Percentiles rank a stretch among this genome's conserved stretches.
Evolutionary conservation across 1,140 invertebrate species (phyloP).

Genomic region (Diorhabda carinulata): DNA sequence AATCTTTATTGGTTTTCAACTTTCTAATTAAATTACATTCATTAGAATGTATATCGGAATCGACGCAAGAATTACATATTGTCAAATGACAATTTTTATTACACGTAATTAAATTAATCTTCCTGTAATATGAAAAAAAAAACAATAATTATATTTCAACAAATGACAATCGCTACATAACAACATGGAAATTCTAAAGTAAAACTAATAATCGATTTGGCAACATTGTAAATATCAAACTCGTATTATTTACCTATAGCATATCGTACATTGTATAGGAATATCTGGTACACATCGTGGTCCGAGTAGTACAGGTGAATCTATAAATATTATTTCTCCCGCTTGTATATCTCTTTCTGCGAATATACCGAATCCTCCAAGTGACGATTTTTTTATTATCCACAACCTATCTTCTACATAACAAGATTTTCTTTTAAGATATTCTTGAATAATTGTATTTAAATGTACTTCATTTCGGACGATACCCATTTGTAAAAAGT

Average conservation of each 20-base stretch:
- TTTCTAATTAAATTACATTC: conserved; percentile 59
- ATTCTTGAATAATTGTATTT: conserved; percentile 24
- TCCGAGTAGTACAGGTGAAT: conserved; percentile 62
- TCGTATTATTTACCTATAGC: neutral
- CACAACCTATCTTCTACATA: conserved; percentile 24
- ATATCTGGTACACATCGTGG: conserved; percentile 52
- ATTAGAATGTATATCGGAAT: conserved; percentile 50
- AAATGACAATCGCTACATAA: too few relatives aligned
- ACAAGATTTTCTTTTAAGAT: conserved; percentile 25
- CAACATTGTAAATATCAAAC: too few relatives aligned
- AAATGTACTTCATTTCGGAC: neutral
- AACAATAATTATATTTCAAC: too few relatives aligned
- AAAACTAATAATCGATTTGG: too few relatives aligned
- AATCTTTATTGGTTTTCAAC: conserved; percentile 50
- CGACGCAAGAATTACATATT: conserved; percentile 59
- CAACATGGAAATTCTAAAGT: too few relatives aligned
- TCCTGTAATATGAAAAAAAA: conserved; percentile 41
- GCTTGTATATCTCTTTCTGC: conserved; percentile 58
- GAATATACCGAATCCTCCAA: conserved; percentile 60
- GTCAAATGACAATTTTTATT: conserved; percentile 56
- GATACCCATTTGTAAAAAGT: too few relatives aligned
- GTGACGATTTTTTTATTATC: conserved; percentile 32
- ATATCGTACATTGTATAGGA: conserved; percentile 24
- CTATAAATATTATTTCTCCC: conserved; percentile 66
- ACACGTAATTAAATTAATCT: conserved; percentile 50